These are phyloP conservation scores for Pyrocoelia pectoralis DNA, from an alignment of 2,888 invertebrate species.

Conservation along the genomic window DNA sequence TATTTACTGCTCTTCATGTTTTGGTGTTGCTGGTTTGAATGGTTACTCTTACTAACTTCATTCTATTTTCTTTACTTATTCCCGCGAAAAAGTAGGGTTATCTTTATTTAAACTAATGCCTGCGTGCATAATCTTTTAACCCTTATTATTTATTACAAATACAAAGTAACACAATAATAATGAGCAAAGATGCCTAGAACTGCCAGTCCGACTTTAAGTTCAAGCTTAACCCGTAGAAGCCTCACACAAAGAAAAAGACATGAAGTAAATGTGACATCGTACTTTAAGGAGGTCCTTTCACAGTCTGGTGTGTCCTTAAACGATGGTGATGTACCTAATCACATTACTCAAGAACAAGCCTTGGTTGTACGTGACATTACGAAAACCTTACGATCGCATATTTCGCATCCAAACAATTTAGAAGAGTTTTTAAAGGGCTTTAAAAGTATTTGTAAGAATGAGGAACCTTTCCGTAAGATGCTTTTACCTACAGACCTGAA, in stretches of 20 bases:
- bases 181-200: not conserved
- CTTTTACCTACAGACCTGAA: slow-evolving; percentile 53
- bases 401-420: slow-evolving; percentile 26
- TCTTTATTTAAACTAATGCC: too few species aligned
- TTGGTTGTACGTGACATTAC: slow-evolving; percentile 53
- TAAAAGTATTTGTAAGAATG: slow-evolving; percentile 51
- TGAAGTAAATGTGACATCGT: slow-evolving; percentile 16
- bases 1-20: too few species aligned
- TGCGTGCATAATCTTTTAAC: too few species aligned
- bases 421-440: slow-evolving; percentile 62
- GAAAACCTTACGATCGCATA: slow-evolving; percentile 40
- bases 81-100: too few species aligned
- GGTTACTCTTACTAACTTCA: too few species aligned
- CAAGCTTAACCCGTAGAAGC: not conserved
- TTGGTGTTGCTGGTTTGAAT: too few species aligned
- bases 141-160: too few species aligned
- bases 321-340: slow-evolving; percentile 45
- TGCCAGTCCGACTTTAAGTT: not conserved
- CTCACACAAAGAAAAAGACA: slow-evolving; percentile 10
- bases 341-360: slow-evolving; percentile 52
- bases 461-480: slow-evolving; percentile 52
- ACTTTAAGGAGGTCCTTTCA: slow-evolving; percentile 43
- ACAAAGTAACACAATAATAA: too few species aligned
- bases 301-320: slow-evolving; percentile 48
- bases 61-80: too few species aligned